Evolutionary conservation across 2,888 invertebrate species (phyloP), one percentile per base, ranked within the genome.

Genomic region (Junonia oenone): DNA sequence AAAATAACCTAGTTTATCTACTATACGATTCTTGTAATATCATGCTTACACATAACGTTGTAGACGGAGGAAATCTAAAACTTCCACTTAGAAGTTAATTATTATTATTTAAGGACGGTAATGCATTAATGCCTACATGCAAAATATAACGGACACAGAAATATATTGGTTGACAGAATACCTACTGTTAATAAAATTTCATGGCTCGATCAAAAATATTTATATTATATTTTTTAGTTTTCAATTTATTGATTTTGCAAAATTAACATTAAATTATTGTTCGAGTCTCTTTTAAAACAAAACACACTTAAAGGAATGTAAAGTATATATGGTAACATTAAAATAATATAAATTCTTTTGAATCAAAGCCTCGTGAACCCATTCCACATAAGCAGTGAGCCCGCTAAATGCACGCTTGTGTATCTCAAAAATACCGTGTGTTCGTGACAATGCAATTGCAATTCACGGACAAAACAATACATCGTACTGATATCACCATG

Each of bases 321-420:
- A 2, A 31, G 31, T 31, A 9, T 6, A 31, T 4, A 8, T 11
- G 31, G 2, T 4, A 31, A 2, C 8, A 11, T 31, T n/a, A 43
- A 6, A 48, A 40, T 59, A 45, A 62, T 65, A 71, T 73, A 76
- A 73, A 81, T 78, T 73, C 81, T 78, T 77, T 76, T 82, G 74
- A 72, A 75, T 74, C 73, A 71, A 64, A 60, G 64, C 65, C 67
- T 63, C 67, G 83, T 81, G 79, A 80, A 68, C 79, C 87, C 80
- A 76, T 81, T 84, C 84, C 86, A 82, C 77, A 72, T 73, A 89
- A 89, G 90, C 90, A 78, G 89, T 90, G 88, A 83, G 68, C 81
- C 84, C 80, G 72, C 69, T 76, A 74, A 71, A 83, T 84, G 85
- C 85, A 83, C 85, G 84, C 76, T 73, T 74, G 86, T 87, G 85